Conservation (phyloP, 2,888 invertebrate species). For the Synanthedon myopaeformis region DNA sequence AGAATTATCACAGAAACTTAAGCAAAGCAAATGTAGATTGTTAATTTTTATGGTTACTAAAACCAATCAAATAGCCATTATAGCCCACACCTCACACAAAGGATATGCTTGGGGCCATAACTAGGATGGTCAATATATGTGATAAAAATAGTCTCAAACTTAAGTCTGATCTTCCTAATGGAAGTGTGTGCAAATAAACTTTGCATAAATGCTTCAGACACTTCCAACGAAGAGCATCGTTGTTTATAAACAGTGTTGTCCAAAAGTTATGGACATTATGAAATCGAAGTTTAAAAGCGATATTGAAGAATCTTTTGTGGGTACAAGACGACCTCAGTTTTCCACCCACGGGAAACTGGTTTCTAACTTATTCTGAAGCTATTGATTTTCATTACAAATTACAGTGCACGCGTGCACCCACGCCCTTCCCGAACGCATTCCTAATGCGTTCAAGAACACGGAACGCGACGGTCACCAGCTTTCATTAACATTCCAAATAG, state of each 20-base stretch:
- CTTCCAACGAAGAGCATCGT: too few species aligned
- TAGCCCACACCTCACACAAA: too few species aligned
- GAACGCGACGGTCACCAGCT: conserved; percentile 26
- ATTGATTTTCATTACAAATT: conserved; percentile 64
- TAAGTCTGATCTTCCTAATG: too few species aligned
- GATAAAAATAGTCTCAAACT: too few species aligned
- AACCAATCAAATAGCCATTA: too few species aligned
- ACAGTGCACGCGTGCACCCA: conserved; percentile 40
- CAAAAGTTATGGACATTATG: conserved; percentile 23
- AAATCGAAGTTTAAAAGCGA: conserved; percentile 26
- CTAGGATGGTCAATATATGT: too few species aligned
- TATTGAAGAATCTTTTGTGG: conserved; percentile 30
- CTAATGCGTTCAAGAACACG: conserved; percentile 39
- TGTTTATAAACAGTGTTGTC: conserved; percentile 1
- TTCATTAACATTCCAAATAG: conserved; percentile 26
- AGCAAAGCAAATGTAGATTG: too few species aligned
- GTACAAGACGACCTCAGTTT: conserved; percentile 38
- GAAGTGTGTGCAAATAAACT: too few species aligned
- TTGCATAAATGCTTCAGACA: too few species aligned
- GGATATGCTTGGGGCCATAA: too few species aligned
- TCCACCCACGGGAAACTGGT: conserved; percentile 54
- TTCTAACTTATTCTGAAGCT: conserved; percentile 45
- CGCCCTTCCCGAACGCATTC: conserved; percentile 41
- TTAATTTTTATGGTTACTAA: too few species aligned
- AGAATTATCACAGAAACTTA: too few species aligned